A percentile compares a stretch with the other conserved stretches of the same genome.
Conservation (phyloP, 2,888 invertebrate species). For the Epistrophe eligans region DNA sequence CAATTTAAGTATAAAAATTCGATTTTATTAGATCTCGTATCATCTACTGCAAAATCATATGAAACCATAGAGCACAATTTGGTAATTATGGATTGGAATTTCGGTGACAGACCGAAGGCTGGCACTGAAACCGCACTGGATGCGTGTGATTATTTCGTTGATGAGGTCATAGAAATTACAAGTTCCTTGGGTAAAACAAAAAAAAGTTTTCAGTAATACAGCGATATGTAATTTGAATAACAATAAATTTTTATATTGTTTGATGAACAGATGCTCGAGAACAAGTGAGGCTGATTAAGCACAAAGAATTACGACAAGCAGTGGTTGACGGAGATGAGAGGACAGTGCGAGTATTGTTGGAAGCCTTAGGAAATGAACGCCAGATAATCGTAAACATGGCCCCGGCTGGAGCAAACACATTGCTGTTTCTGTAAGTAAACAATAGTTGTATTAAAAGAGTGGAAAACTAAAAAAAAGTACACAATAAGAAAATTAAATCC, state of each 20-base stretch:
- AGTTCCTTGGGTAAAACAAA: constrained; percentile 83
- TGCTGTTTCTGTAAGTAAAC: constrained; percentile 92
- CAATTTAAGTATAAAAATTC: constrained; percentile 25
- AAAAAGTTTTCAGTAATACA: neutral
- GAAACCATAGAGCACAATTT: neutral
- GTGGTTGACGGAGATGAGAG: constrained; percentile 89
- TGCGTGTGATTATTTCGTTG: constrained; percentile 89
- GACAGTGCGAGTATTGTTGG: constrained; percentile 88
- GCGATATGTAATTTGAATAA: constrained; percentile 2
- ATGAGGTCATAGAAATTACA: constrained; percentile 87
- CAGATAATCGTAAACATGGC: constrained; percentile 93
- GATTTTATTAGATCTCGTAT: constrained; percentile 8
- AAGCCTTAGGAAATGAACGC: constrained; percentile 87
- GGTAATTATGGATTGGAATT: constrained; percentile 82
- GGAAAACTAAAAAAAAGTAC: neutral
- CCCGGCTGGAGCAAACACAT: constrained; percentile 93
- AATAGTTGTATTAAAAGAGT: neutral
- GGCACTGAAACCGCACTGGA: constrained; percentile 88
- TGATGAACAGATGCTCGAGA: constrained; percentile 85
- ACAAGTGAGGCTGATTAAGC: constrained; percentile 89
- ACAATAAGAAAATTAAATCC: neutral
- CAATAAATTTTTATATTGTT: constrained; percentile 27
- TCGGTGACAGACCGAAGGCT: constrained; percentile 82
- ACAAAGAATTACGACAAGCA: constrained; percentile 90
- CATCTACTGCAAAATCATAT: constrained; percentile 40